A percentile compares a stretch with the other conserved stretches of the same genome.
Conservation (phyloP, 2,797 vertebrate species). For the Squalus acanthias region DNA sequence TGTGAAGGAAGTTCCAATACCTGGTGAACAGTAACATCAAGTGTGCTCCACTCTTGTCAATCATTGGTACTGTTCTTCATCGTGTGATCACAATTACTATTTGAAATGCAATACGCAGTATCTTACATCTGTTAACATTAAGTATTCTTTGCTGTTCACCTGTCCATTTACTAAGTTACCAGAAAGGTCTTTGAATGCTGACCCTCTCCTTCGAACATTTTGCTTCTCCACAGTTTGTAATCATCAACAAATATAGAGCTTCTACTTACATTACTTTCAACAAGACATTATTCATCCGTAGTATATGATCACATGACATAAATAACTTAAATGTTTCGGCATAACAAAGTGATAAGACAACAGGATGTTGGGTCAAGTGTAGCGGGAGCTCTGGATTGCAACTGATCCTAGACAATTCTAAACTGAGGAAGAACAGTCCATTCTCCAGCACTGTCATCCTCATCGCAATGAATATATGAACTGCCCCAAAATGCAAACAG, state of each 20-base stretch:
- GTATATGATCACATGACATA: not conserved
- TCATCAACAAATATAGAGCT: not conserved
- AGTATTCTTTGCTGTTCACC: not conserved
- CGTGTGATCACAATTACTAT: not conserved
- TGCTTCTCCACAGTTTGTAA: not conserved
- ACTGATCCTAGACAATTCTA: not conserved
- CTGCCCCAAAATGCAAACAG: not conserved
- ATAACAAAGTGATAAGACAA: not conserved
- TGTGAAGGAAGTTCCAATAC: not conserved
- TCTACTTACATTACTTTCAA: not conserved
- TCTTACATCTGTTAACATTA: not conserved
- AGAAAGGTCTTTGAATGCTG: not conserved
- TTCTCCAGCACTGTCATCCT: not conserved
- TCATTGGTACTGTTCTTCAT: not conserved
- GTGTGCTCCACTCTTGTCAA: not conserved
- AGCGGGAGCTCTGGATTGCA: not conserved
- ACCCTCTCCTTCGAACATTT: not conserved
- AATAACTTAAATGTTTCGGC: not conserved
- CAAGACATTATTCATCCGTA: not conserved
- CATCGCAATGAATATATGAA: not conserved
- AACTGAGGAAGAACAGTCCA: not conserved
- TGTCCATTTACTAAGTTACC: not conserved
- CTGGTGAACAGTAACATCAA: not conserved
- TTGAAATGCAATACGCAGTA: not conserved
- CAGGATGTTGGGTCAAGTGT: not conserved